These are phyloP conservation scores for Trichoplusia ni DNA, from an alignment of 1,140 invertebrate species.

Conservation along the genomic window DNA sequence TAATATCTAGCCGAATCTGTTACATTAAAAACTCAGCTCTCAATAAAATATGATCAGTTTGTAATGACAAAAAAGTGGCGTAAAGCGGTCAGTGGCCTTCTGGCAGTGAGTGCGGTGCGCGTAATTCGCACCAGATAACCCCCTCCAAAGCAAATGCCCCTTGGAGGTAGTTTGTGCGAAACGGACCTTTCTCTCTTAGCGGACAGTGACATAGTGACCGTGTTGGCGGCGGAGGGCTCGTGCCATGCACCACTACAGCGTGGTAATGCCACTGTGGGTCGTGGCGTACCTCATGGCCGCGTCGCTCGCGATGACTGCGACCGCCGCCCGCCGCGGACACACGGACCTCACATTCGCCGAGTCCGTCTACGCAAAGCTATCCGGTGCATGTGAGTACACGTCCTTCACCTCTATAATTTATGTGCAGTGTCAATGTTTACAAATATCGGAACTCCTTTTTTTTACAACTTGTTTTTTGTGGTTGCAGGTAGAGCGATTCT, in stretches of 20 bases:
- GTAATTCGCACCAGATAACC: slow-evolving; percentile 58
- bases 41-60: not conserved
- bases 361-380: slow-evolving; percentile 68
- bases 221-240: slow-evolving; percentile 61
- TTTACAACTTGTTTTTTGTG: slow-evolving; percentile 35
- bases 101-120: slow-evolving; percentile 50
- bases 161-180: slow-evolving; percentile 44
- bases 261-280: slow-evolving; percentile 48
- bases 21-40: no score
- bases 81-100: slow-evolving; percentile 52
- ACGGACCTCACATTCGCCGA: slow-evolving; percentile 67
- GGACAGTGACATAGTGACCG: slow-evolving; percentile 76
- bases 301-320: slow-evolving; percentile 34
- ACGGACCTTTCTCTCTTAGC: slow-evolving; percentile 70
- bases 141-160: slow-evolving; percentile 53
- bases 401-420: slow-evolving; percentile 43
- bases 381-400: slow-evolving; percentile 70
- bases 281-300: slow-evolving; percentile 38
- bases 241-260: slow-evolving; percentile 61
- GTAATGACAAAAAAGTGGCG: slow-evolving; percentile 30
- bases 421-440: slow-evolving; percentile 4
- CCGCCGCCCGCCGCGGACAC: slow-evolving; percentile 29
- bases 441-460: not conserved
- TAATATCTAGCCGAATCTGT: no score
- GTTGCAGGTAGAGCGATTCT: slow-evolving; percentile 71